Evolutionary conservation across 1,140 invertebrate genomes (phyloP), one percentile per base, ranked within the genome.

Genomic region (Theocolax elegans): DNA sequence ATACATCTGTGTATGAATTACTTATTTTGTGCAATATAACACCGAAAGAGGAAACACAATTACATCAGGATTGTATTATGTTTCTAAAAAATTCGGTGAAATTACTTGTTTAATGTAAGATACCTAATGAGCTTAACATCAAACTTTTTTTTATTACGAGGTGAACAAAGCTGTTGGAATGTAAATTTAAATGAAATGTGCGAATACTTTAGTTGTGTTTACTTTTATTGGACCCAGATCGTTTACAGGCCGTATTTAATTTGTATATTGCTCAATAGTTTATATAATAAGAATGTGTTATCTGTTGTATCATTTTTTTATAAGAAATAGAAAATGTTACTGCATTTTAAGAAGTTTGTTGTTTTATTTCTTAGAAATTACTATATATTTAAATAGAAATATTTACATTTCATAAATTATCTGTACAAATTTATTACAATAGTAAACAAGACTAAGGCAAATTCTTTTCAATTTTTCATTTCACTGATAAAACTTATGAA

Each of bases 261-360:
- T 85, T 85, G 82, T 85, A 85, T 85, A 86, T 85, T 85, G 83
- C 83, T 86, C 82, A 85, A 86, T 86, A 83, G 81, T 85, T 85
- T 83, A 83, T 84, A 85, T 83, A 82, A 80, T 83, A 84, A 84
- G 78, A 77, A 85, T 85, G 82, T 83, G 83, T 86, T 85, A 85
- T 83, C 80, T 83, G 84, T 86, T 86, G 83, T 85, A 85, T 85
- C 82, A 84, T 86, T 85, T 86, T n/a, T 86, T 86, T 83, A 84
- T 84, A 86, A 84, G 79, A 85, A 85, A 85, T 81, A 85, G 80
- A 84, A 83, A 83, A 85, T 85, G 83, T 86, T 84, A 80, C 82
- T 81, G 79, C 80, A 85, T 84, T 84, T 85, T 65, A 71, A 42
- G 64, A 51, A 65, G 15, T 6, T 60, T 58, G 9, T 68, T 63